Evolutionary conservation across 2,888 invertebrate species (phyloP), one percentile per base, ranked within the genome.

Genomic region (Brachypterus glaber): DNA sequence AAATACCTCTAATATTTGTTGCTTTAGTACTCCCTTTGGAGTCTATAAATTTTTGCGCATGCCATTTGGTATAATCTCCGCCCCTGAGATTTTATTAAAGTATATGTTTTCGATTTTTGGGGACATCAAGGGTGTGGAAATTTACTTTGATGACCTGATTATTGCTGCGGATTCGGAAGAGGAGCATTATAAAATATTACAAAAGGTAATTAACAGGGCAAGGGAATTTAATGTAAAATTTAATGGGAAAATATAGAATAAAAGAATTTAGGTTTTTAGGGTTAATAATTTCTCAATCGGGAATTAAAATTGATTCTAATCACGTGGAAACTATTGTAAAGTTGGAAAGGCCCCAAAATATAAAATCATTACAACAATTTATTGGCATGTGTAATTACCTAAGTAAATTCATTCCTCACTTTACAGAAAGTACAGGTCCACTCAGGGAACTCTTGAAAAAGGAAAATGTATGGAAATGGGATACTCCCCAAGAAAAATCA

Each of bases 311-410:
- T 21, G 49, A 50, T 41, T 37, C 42, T 5, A 31, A 47, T 2
- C 45, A 45, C 32, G 34, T 47, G 27, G 33, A 41, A 43, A 43
- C 45, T 24, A 45, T 48, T 12, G 17, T 33, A 30, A 30, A 30
- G 25, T 21, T 54, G 18, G 37, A 40, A 15, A 26, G 35, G 8
- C 51, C 52, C 12, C 35, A 50, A 30, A 44, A 49, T 44, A 47
- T 50, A 47, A 52, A 52, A 43, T 39, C 52, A 25, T 21, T 55
- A 11, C 40, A 51, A 39, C 48, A 39, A 17, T 36, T 55, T 13
- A 41, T 57, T 26, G 55, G 52, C 4, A 54, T 55, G 51, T 7
- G 48, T 12, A 52, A 50, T 40, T 52, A 51, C 38, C 38, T 52
- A 35, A n/a, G n/a, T n/a, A n/a, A n/a, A n/a, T n/a, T n/a, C n/a